Base-by-base conservation (phyloP, 92 coral and sea anemone genomes). In the Siderastrea siderea region DNA sequence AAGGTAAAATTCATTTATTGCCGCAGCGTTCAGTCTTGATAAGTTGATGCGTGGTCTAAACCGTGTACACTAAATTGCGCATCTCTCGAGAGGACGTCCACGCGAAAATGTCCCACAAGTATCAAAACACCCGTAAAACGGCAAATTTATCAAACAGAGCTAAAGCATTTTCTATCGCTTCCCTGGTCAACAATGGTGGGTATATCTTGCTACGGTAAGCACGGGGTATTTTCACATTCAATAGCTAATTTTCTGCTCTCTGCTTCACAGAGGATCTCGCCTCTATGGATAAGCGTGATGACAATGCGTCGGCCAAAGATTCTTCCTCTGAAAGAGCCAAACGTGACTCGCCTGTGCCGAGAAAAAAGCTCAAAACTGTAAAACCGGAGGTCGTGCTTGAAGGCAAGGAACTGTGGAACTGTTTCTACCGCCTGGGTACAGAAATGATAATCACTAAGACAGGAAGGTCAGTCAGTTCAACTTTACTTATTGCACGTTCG, bases 391-490 rank as follows among this genome's bases (percentile, higher is more conserved):
- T 88, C 3, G 63, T 83, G 26, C 89, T 95, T 15, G 98, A 95
- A 66, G 96, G 96, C 68, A 70, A 82, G 74, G 98, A 95, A 85
- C 91, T 95, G 71, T 95, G 98, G 98, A 93, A 95, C 65, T 93
- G 98, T 71, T 95, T 95, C 89, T 95, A 91, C 73, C 93, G 98
- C 1, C 94, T 95, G 45, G 98, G 98, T 6, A 95, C 98, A 70
- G 98, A 95, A 71, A 95, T 95, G 98, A 95, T 93, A 44, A 95
- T 95, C 68, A 95, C 98, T 10, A 87, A 94, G 68, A 94, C 97
- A 59, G 98, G 98, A 80, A 92, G 98, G 98, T 95, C 88, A 91
- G 97, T 52, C 62, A 4, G 71, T 47, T 79, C 43, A 79, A 12
- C 26, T 74, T 49, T 47, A 49, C 79, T 80, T 81, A 82, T 70